Conservation (phyloP, 2,888 invertebrate genomes). For the Onthophagus sagittarius region DNA sequence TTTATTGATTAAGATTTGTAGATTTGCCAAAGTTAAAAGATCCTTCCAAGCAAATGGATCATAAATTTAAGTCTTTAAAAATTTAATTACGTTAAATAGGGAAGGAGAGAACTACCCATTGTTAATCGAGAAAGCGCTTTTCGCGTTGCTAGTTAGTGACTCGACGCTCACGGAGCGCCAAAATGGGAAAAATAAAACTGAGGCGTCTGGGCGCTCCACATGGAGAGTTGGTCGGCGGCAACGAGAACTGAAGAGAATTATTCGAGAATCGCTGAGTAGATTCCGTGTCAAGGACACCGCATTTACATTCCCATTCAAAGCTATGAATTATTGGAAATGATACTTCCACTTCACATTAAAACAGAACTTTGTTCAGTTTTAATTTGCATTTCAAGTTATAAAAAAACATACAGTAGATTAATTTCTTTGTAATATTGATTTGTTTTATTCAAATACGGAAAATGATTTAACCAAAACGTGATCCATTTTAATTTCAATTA, state of each 20-base stretch:
- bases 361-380: not conserved
- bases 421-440: not conserved
- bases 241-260: not conserved
- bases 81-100: not conserved
- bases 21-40: too few species aligned
- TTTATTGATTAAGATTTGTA: too few species aligned
- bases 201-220: not conserved
- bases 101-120: not conserved
- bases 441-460: not conserved
- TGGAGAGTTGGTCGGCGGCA: not conserved
- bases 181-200: not conserved
- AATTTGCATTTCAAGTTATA: not conserved
- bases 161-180: not conserved
- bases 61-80: not conserved
- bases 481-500: too few species aligned
- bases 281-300: not conserved
- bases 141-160: not conserved
- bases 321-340: not conserved
- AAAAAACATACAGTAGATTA: too few species aligned
- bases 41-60: too few species aligned
- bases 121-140: not conserved
- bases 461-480: too few species aligned
- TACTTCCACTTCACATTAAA: not conserved
- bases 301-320: not conserved
- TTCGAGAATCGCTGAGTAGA: not conserved